Evolutionary conservation across 2,797 vertebrate genomes (phyloP), one percentile per base, ranked within the genome.

Genomic region (Emydoidea blandingii): DNA sequence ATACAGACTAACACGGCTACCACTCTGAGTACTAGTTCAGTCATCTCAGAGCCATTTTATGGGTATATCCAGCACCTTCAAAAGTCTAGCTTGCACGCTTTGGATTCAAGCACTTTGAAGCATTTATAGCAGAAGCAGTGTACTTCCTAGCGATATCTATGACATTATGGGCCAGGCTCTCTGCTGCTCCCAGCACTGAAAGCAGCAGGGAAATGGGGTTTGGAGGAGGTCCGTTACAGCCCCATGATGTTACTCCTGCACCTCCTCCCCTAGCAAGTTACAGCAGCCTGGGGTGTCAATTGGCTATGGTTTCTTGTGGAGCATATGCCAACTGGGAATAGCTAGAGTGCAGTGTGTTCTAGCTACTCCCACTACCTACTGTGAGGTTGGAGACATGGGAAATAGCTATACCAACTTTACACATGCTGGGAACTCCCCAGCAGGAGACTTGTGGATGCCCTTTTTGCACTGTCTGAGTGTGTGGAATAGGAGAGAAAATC

Each of bases 401-500:
- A 47, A 2, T 76, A 21, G 31, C 56, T 81, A 12, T 0, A 1
- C 16, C 2, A 25, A 31, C 56, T 53, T 93, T 52, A 23, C 3
- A 0, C 41, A 7, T 76, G 81, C 34, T 56, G 21, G 25, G 0
- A 56, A 4, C 2, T 89, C 2, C 8, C 6, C 0, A 1, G 6
- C 14, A 15, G 0, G 2, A 5, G 1, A 0, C 49, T 79, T 81
- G 44, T 34, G 29, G 27, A 8, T 79, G 12, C 8, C 23, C 44
- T 27, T 50, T 87, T 82, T 89, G 1, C 50, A 23, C 9, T 84
- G 89, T 31, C 37, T 41, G 11, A 0, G 12, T 27, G 25, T 29
- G 25, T 47, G 41, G 44, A 49, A 29, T 49, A 16, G 91, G 81
- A 87, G 81, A 8, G 7, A 50, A 74, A 4, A 80, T 19, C 12